phyloP scores from a whole-genome alignment of 2,113 vertebrate genomes.

The Syrrhaptes paradoxus region DNA sequence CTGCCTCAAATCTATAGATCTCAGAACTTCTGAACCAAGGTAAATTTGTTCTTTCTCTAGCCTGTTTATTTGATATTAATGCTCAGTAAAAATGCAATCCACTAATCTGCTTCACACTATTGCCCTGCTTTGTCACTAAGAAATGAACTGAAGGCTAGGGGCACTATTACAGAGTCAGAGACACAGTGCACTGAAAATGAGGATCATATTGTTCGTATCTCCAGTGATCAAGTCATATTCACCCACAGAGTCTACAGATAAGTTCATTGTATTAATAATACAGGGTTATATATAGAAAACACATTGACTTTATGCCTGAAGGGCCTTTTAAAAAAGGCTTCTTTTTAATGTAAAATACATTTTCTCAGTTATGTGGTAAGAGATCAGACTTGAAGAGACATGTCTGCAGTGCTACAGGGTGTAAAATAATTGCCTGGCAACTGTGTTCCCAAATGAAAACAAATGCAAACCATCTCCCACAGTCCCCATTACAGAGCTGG shows the following conservation, averaged over 20 bases:
- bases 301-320: slow-evolving; percentile 29
- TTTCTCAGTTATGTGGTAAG: slow-evolving; percentile 32
- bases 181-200: not conserved
- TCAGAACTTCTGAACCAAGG: not conserved
- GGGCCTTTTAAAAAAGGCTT: slow-evolving; percentile 49
- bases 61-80: slow-evolving; percentile 34
- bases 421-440: slow-evolving; percentile 72
- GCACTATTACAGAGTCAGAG: not conserved
- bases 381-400: slow-evolving; percentile 57
- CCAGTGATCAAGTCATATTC: slow-evolving; percentile 36
- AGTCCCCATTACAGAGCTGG: not conserved
- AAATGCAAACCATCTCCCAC: not conserved
- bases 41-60: slow-evolving; percentile 19
- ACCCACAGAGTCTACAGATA: slow-evolving; percentile 33
- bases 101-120: slow-evolving; percentile 4
- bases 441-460: slow-evolving; percentile 53
- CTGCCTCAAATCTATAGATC: not conserved
- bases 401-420: slow-evolving; percentile 60
- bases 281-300: slow-evolving; percentile 23
- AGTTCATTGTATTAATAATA: slow-evolving; percentile 52
- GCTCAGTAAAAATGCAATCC: not conserved
- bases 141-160: not conserved
- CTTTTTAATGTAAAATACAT: slow-evolving; percentile 71
- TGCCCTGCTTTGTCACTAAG: slow-evolving; percentile 25
- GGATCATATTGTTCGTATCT: slow-evolving; percentile 4